Evolutionary conservation across 2,797 vertebrate genomes (phyloP), one percentile per base, ranked within the genome.

Genomic region (Erpetoichthys calabaricus): DNA sequence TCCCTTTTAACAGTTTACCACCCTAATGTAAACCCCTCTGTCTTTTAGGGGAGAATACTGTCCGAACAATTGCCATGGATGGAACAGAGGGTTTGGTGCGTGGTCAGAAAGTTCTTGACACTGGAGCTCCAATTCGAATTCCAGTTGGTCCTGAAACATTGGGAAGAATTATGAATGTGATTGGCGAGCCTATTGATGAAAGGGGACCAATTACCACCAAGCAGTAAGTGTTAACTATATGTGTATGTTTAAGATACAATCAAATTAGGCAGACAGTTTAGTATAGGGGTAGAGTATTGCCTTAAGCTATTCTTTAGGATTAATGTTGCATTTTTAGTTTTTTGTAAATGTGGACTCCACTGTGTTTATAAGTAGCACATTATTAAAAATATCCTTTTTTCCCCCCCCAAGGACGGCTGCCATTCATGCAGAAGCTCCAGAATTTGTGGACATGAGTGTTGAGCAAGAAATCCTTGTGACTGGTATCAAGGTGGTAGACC

Each of bases 381-480:
- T 54, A 44, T 7, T 52, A n/a, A 45, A 53, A 25, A 44, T 45
- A 6, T 3, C 51, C 3, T 56, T 4, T 1, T 2, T 6, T 53
- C 59, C n/a, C n/a, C n/a, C n/a, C n/a, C n/a, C 7, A 65, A 97
- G 94, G 65, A 90, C 89, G 66, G 89, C 94, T 57, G 71, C 94
- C 25, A 98, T 98, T 75, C 95, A 97, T 7, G 95, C 95, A 0
- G 95, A 98, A 69, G 95, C 94, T 47, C 95, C 95, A 1, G 91
- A 92, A 49, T 98, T 98, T 1, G 80, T 89, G 43, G 95, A 98
- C 78, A 98, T 98, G 95, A 98, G 95, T n/a, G 92, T 97, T 1
- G 94, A 98, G 64, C 94, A 98, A 80, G 95, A 98, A 79, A 98
- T 98, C 67, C 79, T 98, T 81, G 95, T 98, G 46, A 98, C 95